These are phyloP conservation scores for Lymantria dispar DNA, from an alignment of 2,888 invertebrate species.

Conservation along the genomic window DNA sequence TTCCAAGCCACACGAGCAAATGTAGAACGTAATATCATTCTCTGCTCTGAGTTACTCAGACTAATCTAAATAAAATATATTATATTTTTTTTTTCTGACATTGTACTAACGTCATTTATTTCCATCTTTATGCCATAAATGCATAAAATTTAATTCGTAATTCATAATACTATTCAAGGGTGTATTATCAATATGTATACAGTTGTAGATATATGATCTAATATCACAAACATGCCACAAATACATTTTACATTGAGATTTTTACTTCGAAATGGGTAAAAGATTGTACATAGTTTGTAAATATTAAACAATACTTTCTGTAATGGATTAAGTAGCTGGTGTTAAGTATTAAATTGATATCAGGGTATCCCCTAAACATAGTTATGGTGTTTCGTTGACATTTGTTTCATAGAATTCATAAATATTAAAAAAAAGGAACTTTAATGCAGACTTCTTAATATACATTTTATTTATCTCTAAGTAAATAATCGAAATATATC, in stretches of 20 bases:
- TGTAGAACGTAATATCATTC: constrained; percentile 2
- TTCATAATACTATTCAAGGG: background rate
- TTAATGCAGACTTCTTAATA: no score
- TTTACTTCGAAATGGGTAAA: background rate
- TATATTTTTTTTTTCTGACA: constrained; percentile 2
- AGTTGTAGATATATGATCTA: background rate
- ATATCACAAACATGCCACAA: background rate
- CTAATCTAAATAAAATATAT: constrained; percentile 2
- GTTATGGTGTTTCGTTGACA: constrained; percentile 48
- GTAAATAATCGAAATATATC: no score
- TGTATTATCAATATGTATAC: background rate
- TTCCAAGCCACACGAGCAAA: background rate
- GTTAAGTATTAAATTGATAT: constrained; percentile 69
- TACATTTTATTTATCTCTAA: no score
- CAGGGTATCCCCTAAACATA: constrained; percentile 74
- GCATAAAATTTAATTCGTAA: background rate
- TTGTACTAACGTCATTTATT: constrained; percentile 5
- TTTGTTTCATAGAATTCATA: constrained; percentile 34
- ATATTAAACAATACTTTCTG: constrained; percentile 55
- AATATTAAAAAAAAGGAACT: no score
- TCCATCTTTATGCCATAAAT: constrained; percentile 1
- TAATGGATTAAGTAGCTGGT: constrained; percentile 53
- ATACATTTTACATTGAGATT: background rate
- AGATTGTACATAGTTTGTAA: constrained; percentile 56
- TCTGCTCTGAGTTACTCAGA: background rate